Evolutionary conservation across 1,140 invertebrate genomes (phyloP), one percentile per base, ranked within the genome.

Genomic region (Meloidogyne hapla): DNA sequence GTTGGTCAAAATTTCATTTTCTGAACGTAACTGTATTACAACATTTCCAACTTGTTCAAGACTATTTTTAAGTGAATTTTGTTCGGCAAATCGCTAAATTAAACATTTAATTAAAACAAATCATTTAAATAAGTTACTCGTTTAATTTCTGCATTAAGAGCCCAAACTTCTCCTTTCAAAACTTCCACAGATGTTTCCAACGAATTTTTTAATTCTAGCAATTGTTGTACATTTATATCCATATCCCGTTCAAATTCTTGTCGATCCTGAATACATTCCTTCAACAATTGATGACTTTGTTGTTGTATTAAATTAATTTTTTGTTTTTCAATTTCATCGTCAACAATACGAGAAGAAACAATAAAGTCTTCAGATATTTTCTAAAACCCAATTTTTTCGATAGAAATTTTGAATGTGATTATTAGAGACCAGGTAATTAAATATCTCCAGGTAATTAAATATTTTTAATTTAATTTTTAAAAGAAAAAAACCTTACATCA

Each of bases 221-320:
- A 25, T 28, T 78, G 77, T 40, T 71, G 28, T 21, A 78, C 77
- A 80, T 78, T 72, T 15, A 65, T 26, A 21, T 45, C 38, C 26
- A 78, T 26, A 23, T 79, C 67, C 13, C 65, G 38, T 68, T 77
- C 77, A 69, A 78, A 80, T 78, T 78, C 25, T 67, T 73, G 71
- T 6, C 71, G 42, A 33, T 64, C 71, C 13, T 73, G 48, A 21
- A 73, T 73, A 45, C 71, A 73, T 25, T 73, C 71, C 21, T 38
- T 61, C 56, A 73, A 33, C 56, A 73, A 40, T 73, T 73, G 71
- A 25, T 64, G 42, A 10, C 64, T 61, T 56, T 61, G 71, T 23
- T 61, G 71, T 33, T 56, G 21, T 6, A 63, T 33, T 33, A 33
- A 33, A 33, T 33, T 33, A 33, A 33, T n/a, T 56, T 21, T 38